Base-by-base conservation (phyloP, 2,113 vertebrate species). In the Stegastes partitus region DNA sequence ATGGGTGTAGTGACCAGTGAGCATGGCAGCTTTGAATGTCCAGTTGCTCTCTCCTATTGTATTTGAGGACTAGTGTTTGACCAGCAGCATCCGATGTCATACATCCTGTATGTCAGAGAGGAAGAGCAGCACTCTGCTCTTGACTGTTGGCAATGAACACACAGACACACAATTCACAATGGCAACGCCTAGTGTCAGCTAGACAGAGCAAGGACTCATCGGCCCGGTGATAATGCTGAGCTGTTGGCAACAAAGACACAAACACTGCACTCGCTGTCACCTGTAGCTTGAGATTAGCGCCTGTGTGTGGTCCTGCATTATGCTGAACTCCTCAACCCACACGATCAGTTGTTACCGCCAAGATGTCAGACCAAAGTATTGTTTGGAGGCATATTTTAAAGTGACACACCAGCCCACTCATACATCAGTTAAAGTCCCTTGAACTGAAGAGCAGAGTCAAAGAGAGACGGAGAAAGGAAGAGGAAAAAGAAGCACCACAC, bases 191-290 rank as follows among this genome's bases (percentile, higher is more conserved):
- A 34, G 31, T 62, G 56, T 68, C 56, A 73, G 68, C 69, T 73
- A 47, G 66, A 62, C 53, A 77, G 56, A 68, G 26, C 74, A 65
- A 66, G 62, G 67, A 53, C 54, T 53, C 7, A 50, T 78, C 82
- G 64, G 78, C 53, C 19, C 16, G 26, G 63, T 28, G 70, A 72
- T 55, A 72, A 64, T 6, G 66, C 74, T 81, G 77, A 81, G 77
- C 74, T 77, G 68, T 69, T 25, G 3, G 42, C 4, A 47, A 47
- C 47, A 47, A 23, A 22, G 25, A 34, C 31, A 34, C 8, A 34
- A 34, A 34, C 6, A 34, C 31, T 34, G 31, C 6, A 7, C 31
- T 34, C 31, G 10, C 0, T 34, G 31, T 34, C 31, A 34, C 31
- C 31, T 34, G 55, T 77, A 31, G 19, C 34, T 62, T 45, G 19